Percentiles rank a stretch among this genome's conserved stretches.
These are phyloP conservation scores for Gymnosoma rotundatum DNA, from an alignment of 2,888 invertebrate genomes.

Conservation along the genomic window DNA sequence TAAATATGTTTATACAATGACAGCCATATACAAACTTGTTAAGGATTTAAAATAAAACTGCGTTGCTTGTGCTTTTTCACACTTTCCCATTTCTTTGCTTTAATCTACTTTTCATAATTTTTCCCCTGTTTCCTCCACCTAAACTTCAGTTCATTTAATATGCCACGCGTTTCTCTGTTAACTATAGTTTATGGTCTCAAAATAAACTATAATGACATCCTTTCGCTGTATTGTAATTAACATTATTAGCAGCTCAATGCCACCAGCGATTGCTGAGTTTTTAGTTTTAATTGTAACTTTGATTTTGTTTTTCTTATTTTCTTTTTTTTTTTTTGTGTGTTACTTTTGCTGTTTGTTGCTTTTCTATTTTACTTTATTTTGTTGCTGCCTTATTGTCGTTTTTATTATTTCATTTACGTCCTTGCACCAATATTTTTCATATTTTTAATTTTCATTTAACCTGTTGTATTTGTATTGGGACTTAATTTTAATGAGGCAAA, in stretches of 20 bases:
- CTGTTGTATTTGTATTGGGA: neutral
- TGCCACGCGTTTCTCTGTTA: constrained; percentile 23
- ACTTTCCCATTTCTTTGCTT: neutral
- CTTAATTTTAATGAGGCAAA: constrained; percentile 51
- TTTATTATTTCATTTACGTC: constrained; percentile 28
- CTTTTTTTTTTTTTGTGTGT: constrained; percentile 31
- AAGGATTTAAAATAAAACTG: constrained; percentile 33
- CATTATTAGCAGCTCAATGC: constrained; percentile 64
- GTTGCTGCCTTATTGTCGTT: neutral
- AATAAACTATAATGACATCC: constrained; percentile 68
- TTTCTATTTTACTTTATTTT: neutral
- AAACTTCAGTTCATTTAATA: neutral
- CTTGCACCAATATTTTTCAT: neutral
- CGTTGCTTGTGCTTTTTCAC: neutral
- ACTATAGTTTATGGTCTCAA: constrained; percentile 61
- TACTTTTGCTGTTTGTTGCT: constrained; percentile 1
- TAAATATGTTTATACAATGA: neutral
- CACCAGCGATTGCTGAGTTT: constrained; percentile 50
- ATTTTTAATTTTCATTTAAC: too few relatives aligned
- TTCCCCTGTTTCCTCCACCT: too few relatives aligned
- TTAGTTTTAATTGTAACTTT: constrained; percentile 24
- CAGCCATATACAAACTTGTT: constrained; percentile 14
- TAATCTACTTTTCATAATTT: neutral
- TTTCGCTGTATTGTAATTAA: constrained; percentile 63
- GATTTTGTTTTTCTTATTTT: constrained; percentile 32